Evolutionary conservation across 2,888 invertebrate species (phyloP).

Genomic region (Apodemia duryi): DNA sequence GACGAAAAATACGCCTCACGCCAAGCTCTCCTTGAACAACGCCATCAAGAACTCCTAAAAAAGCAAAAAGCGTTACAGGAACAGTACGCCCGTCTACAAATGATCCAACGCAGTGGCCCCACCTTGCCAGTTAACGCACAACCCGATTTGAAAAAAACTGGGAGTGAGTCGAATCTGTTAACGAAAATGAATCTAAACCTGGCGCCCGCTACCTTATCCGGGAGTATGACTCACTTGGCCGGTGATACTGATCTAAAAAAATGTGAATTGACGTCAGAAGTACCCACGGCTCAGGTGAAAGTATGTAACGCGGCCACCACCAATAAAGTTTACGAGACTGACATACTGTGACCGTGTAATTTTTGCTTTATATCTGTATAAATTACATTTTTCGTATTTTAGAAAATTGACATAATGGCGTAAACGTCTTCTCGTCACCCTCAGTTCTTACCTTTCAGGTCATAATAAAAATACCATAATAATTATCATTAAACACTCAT

Average conservation of each 20-base stretch:
- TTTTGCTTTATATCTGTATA: constrained; percentile 47
- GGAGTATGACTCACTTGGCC: constrained; percentile 65
- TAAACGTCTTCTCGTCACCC: neutral
- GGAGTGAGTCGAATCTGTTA: constrained; percentile 91
- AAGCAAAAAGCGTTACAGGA: constrained; percentile 94
- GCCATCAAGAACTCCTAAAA: constrained; percentile 92
- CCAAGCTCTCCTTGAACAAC: constrained; percentile 89
- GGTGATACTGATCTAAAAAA: constrained; percentile 37
- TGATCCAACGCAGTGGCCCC: constrained; percentile 88
- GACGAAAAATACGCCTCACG: constrained; percentile 59
- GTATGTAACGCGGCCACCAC: constrained; percentile 75
- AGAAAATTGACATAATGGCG: neutral
- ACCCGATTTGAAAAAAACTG: constrained; percentile 89
- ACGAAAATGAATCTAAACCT: constrained; percentile 89
- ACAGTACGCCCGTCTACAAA: constrained; percentile 93
- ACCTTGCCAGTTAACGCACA: constrained; percentile 81
- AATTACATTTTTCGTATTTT: constrained; percentile 28
- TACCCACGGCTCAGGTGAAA: constrained; percentile 31
- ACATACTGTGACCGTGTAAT: constrained; percentile 88
- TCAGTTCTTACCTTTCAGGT: neutral
- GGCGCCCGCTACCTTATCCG: constrained; percentile 61
- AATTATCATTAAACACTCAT: neutral
- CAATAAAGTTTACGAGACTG: constrained; percentile 94
- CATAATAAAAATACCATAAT: neutral
- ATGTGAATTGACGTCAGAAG: constrained; percentile 28